Percentiles rank a stretch among this genome's conserved stretches.
phyloP scores from a whole-genome alignment of 1,140 invertebrate genomes.

The Hycleus cichorii region DNA sequence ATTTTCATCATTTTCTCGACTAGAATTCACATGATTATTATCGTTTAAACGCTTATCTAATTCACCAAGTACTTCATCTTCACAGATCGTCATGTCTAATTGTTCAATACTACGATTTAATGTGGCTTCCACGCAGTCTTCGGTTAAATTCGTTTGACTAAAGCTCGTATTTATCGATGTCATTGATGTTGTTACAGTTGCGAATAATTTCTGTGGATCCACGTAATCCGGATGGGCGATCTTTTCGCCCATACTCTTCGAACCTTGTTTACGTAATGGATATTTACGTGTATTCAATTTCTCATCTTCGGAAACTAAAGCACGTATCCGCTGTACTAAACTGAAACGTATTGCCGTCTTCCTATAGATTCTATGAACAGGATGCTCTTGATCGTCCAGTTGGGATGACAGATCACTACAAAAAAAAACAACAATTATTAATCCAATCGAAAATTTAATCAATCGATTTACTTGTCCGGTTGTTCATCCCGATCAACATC shows the following conservation, averaged over 20 bases:
- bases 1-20: neutral
- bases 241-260: slow-evolving; percentile 71
- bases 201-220: slow-evolving; percentile 52
- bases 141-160: slow-evolving; percentile 6
- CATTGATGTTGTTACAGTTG: neutral
- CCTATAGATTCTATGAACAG: slow-evolving; percentile 38
- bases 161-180: neutral
- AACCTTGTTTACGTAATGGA: slow-evolving; percentile 60
- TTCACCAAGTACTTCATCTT: slow-evolving; percentile 36
- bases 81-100: slow-evolving; percentile 36
- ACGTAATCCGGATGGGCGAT: slow-evolving; percentile 83
- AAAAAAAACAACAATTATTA: slow-evolving; percentile 1
- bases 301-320: slow-evolving; percentile 47
- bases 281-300: slow-evolving; percentile 45
- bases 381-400: slow-evolving; percentile 39
- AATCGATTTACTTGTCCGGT: slow-evolving; percentile 45
- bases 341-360: slow-evolving; percentile 46
- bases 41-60: slow-evolving; percentile 28
- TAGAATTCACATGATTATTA: neutral
- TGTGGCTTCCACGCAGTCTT: slow-evolving; percentile 1
- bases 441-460: neutral
- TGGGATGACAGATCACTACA: slow-evolving; percentile 34
- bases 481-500: slow-evolving; percentile 45
- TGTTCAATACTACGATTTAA: slow-evolving; percentile 21
- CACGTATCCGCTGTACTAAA: slow-evolving; percentile 49